These are phyloP conservation scores for Noctuana brunneofusca DNA, from an alignment of 2,888 invertebrate genomes.

Conservation along the genomic window DNA sequence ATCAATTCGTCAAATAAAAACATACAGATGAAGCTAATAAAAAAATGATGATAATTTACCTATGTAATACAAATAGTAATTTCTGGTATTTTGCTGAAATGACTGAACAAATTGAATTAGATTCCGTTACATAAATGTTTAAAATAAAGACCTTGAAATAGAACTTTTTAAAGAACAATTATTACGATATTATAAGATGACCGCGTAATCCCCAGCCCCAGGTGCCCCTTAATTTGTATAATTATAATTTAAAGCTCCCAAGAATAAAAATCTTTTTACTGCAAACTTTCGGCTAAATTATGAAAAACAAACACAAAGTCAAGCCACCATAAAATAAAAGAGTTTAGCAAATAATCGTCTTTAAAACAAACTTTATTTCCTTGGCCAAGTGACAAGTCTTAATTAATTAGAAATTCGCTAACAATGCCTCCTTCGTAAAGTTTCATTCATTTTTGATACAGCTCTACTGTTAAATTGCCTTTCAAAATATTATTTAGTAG, in stretches of 20 bases:
- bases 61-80: too few species aligned
- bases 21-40: too few species aligned
- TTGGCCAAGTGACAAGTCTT: constrained; percentile 42
- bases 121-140: too few species aligned
- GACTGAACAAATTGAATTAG: too few species aligned
- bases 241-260: neutral
- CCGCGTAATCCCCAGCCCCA: too few species aligned
- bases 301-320: neutral
- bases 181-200: too few species aligned
- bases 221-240: too few species aligned
- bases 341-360: constrained; percentile 44
- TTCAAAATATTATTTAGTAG: neutral
- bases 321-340: constrained; percentile 33
- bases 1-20: too few species aligned
- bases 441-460: constrained; percentile 1
- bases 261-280: neutral
- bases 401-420: constrained; percentile 44
- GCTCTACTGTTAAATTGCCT: neutral
- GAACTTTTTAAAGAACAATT: too few species aligned
- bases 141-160: too few species aligned
- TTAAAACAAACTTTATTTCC: constrained; percentile 37
- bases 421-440: constrained; percentile 22
- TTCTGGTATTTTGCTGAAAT: too few species aligned
- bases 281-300: neutral
- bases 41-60: too few species aligned